These are phyloP conservation scores for Dolichoris vasculosae DNA, from an alignment of 1,140 invertebrate genomes.

Conservation along the genomic window DNA sequence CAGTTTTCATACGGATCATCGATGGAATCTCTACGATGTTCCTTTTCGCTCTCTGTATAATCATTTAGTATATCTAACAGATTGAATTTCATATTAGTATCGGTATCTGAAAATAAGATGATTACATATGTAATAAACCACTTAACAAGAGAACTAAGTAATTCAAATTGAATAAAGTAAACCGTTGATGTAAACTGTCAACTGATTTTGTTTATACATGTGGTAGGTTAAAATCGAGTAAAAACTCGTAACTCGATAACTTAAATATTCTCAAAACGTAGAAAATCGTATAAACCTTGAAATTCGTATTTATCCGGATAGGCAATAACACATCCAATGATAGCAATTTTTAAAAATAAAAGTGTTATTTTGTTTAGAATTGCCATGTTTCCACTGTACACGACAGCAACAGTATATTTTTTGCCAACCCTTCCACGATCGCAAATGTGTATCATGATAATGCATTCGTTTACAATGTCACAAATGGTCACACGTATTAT, in stretches of 20 bases:
- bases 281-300: conserved; percentile 40
- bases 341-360: conserved; percentile 25
- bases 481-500: conserved; percentile 10
- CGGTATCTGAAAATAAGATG: conserved; percentile 49
- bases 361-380: conserved; percentile 18
- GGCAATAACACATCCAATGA: conserved; percentile 27
- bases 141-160: neutral
- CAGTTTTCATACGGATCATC: conserved; percentile 62
- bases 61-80: conserved; percentile 44
- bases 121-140: neutral
- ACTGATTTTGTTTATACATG: neutral
- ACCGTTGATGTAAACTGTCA: neutral
- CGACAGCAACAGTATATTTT: neutral
- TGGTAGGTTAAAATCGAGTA: conserved; percentile 19
- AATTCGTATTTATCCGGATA: conserved; percentile 49
- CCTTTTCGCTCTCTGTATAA: conserved; percentile 32
- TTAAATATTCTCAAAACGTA: neutral
- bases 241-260: neutral
- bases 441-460: neutral
- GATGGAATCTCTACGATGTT: conserved; percentile 55
- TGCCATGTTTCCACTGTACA: conserved; percentile 42
- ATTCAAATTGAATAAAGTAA: neutral
- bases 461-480: conserved; percentile 6
- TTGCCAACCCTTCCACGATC: neutral
- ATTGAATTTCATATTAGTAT: conserved; percentile 50